These are phyloP conservation scores for Drosophila sturtevanti DNA, from an alignment of 1,140 invertebrate genomes.

Conservation along the genomic window DNA sequence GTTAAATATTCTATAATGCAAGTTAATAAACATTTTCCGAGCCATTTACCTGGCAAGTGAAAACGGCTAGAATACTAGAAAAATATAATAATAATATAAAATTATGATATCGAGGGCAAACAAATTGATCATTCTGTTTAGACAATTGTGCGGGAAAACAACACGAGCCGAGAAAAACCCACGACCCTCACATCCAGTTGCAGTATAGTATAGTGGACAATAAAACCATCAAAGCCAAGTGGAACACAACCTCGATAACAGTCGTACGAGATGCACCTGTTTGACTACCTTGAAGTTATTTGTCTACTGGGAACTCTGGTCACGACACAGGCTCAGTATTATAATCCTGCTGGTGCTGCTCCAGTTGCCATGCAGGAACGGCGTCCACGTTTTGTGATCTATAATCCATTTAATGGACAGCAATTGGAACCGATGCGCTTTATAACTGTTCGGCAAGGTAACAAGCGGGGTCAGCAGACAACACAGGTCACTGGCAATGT, in stretches of 20 bases:
- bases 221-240: conserved; percentile 20
- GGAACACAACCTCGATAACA: conserved; percentile 28
- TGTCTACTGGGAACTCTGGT: not conserved
- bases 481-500: conserved; percentile 44
- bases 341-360: not conserved
- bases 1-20: conserved; percentile 37
- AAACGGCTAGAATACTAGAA: conserved; percentile 23
- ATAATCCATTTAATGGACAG: conserved; percentile 39
- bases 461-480: not conserved
- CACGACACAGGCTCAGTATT: conserved; percentile 29
- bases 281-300: conserved; percentile 28
- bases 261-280: conserved; percentile 39
- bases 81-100: not conserved
- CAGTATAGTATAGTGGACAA: conserved; percentile 18
- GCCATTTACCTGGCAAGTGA: conserved; percentile 44
- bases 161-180: conserved; percentile 40
- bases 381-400: conserved; percentile 29
- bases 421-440: conserved; percentile 32
- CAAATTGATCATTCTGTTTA: conserved; percentile 55
- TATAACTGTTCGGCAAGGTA: not conserved
- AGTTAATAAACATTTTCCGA: conserved; percentile 66
- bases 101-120: conserved; percentile 26
- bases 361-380: not conserved
- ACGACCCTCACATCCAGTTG: not conserved
- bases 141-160: conserved; percentile 68